These are phyloP conservation scores for Anableps anableps DNA, from an alignment of 2,797 vertebrate genomes.

Conservation along the genomic window DNA sequence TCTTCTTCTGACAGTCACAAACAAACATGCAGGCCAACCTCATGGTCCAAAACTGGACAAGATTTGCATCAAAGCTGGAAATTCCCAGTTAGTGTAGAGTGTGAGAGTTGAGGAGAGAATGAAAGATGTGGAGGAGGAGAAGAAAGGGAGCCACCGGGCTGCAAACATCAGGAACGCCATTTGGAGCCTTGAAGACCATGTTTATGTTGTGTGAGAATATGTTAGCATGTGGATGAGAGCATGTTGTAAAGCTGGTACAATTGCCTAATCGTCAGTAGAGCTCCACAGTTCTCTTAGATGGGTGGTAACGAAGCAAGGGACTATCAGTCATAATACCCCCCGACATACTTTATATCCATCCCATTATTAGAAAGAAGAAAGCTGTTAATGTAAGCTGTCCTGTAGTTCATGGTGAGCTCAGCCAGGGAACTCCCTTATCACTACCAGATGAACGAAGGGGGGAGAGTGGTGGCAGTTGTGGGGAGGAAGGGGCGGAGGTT, in stretches of 20 bases:
- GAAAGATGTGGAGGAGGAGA: slow-evolving; percentile 21
- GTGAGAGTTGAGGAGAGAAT: slow-evolving; percentile 25
- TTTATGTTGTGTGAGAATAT: slow-evolving; percentile 58
- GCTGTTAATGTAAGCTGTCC: slow-evolving; percentile 42
- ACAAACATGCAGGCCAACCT: slow-evolving; percentile 15
- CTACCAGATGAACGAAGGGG: slow-evolving; percentile 42
- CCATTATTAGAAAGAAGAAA: slow-evolving; percentile 69
- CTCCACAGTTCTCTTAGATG: slow-evolving; percentile 53
- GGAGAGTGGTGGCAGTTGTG: not conserved
- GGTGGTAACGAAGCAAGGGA: slow-evolving; percentile 63
- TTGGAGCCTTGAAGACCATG: slow-evolving; percentile 51
- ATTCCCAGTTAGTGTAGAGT: slow-evolving; percentile 53
- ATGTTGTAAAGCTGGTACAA: slow-evolving; percentile 62
- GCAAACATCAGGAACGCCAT: slow-evolving; percentile 62
- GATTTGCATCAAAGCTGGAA: slow-evolving; percentile 59
- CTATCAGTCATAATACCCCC: slow-evolving; percentile 49
- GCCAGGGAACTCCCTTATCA: slow-evolving; percentile 51
- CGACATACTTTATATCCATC: slow-evolving; percentile 61
- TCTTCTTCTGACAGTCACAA: slow-evolving; percentile 6
- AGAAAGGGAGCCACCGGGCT: slow-evolving; percentile 35
- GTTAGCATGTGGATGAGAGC: slow-evolving; percentile 51
- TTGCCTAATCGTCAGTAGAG: slow-evolving; percentile 53
- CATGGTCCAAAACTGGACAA: slow-evolving; percentile 49
- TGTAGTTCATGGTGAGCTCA: slow-evolving; percentile 25
- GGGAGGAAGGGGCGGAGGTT: too few species aligned